A percentile compares a stretch with the other conserved stretches of the same genome.
These are phyloP conservation scores for Ectropis grisescens DNA, from an alignment of 1,140 invertebrate genomes.

Conservation along the genomic window DNA sequence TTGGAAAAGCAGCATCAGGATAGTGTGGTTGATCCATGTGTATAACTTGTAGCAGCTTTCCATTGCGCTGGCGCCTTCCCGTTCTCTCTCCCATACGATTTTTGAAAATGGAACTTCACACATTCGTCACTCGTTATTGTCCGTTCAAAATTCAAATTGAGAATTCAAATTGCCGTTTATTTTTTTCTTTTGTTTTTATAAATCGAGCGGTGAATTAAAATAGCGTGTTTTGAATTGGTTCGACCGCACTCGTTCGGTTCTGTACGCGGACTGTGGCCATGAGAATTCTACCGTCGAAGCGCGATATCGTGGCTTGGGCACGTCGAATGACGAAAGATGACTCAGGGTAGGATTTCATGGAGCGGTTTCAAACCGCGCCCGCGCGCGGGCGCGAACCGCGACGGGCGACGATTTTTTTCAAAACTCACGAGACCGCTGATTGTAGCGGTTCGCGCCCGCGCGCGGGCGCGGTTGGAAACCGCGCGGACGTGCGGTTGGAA, in stretches of 20 bases:
- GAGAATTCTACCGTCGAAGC: conserved; percentile 19
- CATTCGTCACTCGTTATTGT: conserved; percentile 34
- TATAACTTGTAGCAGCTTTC: conserved; percentile 60
- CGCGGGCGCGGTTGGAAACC: no score
- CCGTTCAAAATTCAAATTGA: neutral
- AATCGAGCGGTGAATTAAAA: conserved; percentile 15
- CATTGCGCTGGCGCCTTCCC: conserved; percentile 33
- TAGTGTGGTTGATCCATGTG: conserved; percentile 55
- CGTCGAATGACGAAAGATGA: conserved; percentile 49
- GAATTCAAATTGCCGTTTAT: neutral
- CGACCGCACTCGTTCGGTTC: conserved; percentile 38
- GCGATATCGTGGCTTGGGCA: conserved; percentile 5
- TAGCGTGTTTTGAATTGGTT: conserved; percentile 14
- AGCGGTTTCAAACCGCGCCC: no score
- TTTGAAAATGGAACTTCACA: conserved; percentile 45
- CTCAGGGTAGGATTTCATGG: no score
- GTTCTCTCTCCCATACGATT: conserved; percentile 38
- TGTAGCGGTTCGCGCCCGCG: no score
- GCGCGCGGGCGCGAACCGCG: no score
- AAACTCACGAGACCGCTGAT: no score
- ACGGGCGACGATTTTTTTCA: no score
- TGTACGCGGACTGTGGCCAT: conserved; percentile 54
- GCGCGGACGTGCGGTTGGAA: no score
- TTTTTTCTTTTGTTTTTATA: conserved; percentile 42
- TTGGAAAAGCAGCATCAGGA: conserved; percentile 56